Evolutionary conservation across 2,888 invertebrate genomes (phyloP).

Genomic region (Sarcophaga variegata): DNA sequence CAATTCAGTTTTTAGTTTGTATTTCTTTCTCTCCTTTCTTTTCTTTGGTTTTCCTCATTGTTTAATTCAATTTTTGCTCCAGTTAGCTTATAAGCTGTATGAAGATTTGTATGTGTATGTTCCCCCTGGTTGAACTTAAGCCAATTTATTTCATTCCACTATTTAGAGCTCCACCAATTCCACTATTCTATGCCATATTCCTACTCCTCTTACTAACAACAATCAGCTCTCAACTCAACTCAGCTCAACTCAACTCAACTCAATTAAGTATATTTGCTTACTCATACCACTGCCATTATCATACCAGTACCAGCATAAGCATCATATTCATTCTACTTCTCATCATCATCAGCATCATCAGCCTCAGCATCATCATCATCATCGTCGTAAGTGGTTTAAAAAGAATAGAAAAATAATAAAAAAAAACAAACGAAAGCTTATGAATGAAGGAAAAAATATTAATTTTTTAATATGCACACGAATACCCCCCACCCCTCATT

Average conservation of each 20-base stretch:
- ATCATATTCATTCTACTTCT: neutral
- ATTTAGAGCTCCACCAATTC: neutral
- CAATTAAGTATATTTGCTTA: slow-evolving; percentile 65
- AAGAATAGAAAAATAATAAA: slow-evolving; percentile 9
- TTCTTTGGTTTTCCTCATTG: slow-evolving; percentile 5
- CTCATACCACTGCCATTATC: slow-evolving; percentile 29
- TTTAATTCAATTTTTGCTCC: slow-evolving; percentile 61
- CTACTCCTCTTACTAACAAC: slow-evolving; percentile 10
- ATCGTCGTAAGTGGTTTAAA: neutral
- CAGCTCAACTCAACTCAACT: slow-evolving; percentile 52
- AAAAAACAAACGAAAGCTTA: neutral
- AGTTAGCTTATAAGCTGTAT: slow-evolving; percentile 47
- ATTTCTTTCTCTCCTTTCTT: neutral
- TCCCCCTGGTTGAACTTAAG: slow-evolving; percentile 52
- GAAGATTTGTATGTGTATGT: neutral
- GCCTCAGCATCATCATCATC: neutral
- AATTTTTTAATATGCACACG: slow-evolving; percentile 18
- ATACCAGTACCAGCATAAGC: neutral
- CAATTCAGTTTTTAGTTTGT: slow-evolving; percentile 6
- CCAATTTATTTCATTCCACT: slow-evolving; percentile 55
- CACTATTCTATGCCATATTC: neutral
- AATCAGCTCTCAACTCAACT: slow-evolving; percentile 44
- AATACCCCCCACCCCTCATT: neutral
- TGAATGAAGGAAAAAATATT: neutral
- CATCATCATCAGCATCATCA: neutral